Evolutionary conservation across 2,113 vertebrate genomes (phyloP).

Genomic region (Hyperoodon ampullatus): DNA sequence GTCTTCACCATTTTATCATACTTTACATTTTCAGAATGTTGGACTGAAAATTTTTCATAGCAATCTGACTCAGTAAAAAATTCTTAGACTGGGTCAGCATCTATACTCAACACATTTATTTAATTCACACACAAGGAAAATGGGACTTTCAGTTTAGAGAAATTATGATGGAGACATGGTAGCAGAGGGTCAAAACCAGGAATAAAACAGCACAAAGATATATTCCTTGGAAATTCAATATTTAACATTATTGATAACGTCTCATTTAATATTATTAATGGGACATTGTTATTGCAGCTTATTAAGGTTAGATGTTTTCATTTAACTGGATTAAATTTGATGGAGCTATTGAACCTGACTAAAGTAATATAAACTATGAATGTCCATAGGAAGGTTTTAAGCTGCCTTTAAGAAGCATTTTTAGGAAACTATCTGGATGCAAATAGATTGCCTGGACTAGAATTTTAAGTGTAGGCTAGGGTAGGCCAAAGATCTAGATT

Average conservation of each 20-base stretch:
- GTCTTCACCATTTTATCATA: background rate
- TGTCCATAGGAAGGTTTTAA: background rate
- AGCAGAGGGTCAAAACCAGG: background rate
- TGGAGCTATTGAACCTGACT: background rate
- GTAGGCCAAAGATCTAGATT: background rate
- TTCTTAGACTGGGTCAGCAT: background rate
- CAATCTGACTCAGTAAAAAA: background rate
- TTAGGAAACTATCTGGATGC: background rate
- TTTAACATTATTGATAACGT: background rate
- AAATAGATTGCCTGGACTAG: conserved; percentile 5
- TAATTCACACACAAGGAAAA: background rate
- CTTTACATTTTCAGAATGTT: background rate
- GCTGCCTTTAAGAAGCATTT: background rate
- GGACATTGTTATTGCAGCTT: background rate
- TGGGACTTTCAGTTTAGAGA: background rate
- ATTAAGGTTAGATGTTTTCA: background rate
- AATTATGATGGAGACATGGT: background rate
- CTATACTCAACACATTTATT: background rate
- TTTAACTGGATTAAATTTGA: conserved; percentile 3
- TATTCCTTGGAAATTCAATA: background rate
- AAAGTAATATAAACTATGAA: background rate
- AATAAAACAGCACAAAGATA: background rate
- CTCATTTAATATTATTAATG: background rate
- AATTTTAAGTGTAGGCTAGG: conserved; percentile 9
- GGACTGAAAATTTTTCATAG: background rate